phyloP scores from a whole-genome alignment of 2,797 vertebrate species.

The Sylvilagus floridanus region DNA sequence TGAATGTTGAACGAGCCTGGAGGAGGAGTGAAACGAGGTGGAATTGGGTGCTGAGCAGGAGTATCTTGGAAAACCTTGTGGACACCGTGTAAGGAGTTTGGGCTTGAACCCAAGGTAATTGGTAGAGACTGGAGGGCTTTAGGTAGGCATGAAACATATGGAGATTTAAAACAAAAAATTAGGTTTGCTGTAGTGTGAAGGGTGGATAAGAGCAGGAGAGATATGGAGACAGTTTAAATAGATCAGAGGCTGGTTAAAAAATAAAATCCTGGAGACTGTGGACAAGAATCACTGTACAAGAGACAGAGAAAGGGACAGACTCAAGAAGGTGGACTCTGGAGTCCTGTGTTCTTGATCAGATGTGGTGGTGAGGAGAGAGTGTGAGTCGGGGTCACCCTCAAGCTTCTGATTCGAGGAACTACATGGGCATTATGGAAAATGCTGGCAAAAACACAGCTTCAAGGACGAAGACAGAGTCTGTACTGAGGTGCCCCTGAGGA shows the following conservation, averaged over 20 bases:
- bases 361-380: too few relatives aligned
- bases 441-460: background rate
- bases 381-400: background rate
- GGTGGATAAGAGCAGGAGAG: background rate
- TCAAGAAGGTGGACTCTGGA: background rate
- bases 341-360: background rate
- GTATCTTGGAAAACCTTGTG: background rate
- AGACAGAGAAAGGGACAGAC: background rate
- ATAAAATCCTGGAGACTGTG: background rate
- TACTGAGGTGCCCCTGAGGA: background rate
- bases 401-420: background rate
- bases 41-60: background rate
- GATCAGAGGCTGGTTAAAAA: background rate
- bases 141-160: background rate
- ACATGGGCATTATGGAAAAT: background rate
- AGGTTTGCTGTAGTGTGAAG: background rate
- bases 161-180: background rate
- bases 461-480: background rate
- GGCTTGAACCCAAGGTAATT: background rate
- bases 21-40: background rate
- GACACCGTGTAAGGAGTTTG: background rate
- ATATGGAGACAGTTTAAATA: background rate
- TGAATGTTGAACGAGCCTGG: background rate
- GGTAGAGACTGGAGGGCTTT: background rate
- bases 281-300: background rate